Base-by-base conservation (phyloP, 2,113 vertebrate genomes). In the Suricata suricatta region DNA sequence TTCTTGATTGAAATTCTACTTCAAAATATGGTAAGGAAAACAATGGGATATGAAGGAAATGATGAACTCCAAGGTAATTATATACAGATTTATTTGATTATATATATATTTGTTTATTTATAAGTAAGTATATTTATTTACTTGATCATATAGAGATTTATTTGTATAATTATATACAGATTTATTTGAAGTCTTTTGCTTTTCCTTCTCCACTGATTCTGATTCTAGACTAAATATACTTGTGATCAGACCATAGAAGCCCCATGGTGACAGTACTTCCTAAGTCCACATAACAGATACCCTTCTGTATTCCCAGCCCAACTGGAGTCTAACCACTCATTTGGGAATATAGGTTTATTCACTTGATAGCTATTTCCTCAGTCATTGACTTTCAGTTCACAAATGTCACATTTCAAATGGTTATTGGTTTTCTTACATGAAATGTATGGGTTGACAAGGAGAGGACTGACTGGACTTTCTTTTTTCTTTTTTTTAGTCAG, bases 1-100 rank as follows among this genome's bases (percentile, higher is more conserved):
- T 84, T 93, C 29, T 76, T 17, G 74, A 23, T 81, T 79, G 95
- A 95, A 16, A 95, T 10, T 95, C 10, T 57, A 0, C 8, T 97
- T 64, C 50, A 71, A 95, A 88, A 50, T n/a, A 25, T 2, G 54
- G 5, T 52, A 16, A 86, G 6, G 38, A 9, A 2, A 90, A 88
- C 17, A 85, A 12, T 57, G 21, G 38, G 21, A 93, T 47, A 12
- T 29, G 8, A 93, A 31, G 4, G 7, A 96, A 92, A 92, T 19
- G 83, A 13, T 63, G 3, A 10, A 76, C 31, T 52, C 4, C 0
- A 81, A 54, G 9, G 0, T 47, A 96, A 44, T 77, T 57, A 38
- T 0, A 57, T 0, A 44, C 1, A 6, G 23, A 35, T 27, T 17
- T 29, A 29, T 66, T 9, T 8, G 1, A 64, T 41, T 41, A 41